phyloP scores from a whole-genome alignment of 2,797 vertebrate species.

The Clamator glandarius region DNA sequence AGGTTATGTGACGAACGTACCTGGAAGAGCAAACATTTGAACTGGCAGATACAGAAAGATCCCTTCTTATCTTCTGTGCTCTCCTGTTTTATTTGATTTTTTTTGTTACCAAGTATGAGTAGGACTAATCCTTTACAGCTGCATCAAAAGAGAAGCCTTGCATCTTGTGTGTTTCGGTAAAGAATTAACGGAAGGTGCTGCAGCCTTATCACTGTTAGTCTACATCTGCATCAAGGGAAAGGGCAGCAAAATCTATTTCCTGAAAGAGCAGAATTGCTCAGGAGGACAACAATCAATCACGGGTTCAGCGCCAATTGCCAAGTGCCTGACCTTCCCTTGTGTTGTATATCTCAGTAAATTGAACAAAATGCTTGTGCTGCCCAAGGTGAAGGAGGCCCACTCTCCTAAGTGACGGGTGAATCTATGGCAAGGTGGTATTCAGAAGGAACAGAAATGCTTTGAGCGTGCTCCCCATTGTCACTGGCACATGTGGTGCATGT shows the following conservation, averaged over 20 bases:
- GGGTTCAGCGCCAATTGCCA: neutral
- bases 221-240: neutral
- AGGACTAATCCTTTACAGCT: neutral
- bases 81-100: neutral
- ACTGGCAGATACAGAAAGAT: neutral
- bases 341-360: neutral
- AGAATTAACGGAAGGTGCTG: neutral
- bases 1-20: neutral
- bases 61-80: neutral
- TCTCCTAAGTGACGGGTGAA: neutral
- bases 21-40: neutral
- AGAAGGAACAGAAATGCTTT: neutral
- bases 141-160: neutral
- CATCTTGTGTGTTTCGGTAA: neutral
- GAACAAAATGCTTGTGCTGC: neutral
- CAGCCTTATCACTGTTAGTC: neutral
- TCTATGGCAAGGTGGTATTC: neutral
- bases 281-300: neutral
- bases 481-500: rapidly evolving
- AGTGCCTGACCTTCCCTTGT: neutral
- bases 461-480: neutral
- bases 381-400: neutral
- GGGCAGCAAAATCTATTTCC: neutral
- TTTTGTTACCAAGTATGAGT: neutral
- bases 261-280: neutral